Base-by-base conservation (phyloP, 2,113 vertebrate species). In the Tachysurus fulvidraco region DNA sequence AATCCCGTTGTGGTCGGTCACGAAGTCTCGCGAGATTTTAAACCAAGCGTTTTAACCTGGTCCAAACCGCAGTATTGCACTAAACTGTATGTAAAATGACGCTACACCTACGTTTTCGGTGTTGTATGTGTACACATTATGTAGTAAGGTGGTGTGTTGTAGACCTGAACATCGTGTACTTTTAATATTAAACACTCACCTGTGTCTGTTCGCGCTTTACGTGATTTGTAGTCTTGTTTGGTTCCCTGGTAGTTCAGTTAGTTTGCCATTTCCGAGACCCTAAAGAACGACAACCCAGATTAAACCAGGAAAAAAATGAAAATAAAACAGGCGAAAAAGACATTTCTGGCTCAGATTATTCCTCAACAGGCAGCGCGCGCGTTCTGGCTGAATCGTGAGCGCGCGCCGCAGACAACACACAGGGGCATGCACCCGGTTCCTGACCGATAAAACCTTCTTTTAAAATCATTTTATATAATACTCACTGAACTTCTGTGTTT, bases 21-120 rank as follows among this genome's bases (percentile, higher is more conserved):
- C 52, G 1, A 12, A 81, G 7, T 81, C 78, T 81, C 78, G 78
- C 78, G 78, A 81, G 78, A 81, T 81, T 81, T 81, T 2, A 44
- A 41, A 81, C 57, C 54, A 36, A 59, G 28, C 28, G 6, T 5
- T 14, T 76, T 76, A 52, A 80, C 17, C 54, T 36, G 77, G 54
- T 57, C 17, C 54, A 60, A 81, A 13, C 55, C 21, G 78, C 30
- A 44, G 30, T 44, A n/a, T 19, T 60, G 78, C 30, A 81, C 11
- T 44, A 36, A 57, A 57, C 14, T 25, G 19, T 6, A 13, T 10
- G 76, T 80, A 59, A 30, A 36, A 79, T 36, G 36, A 50, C 8
- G 21, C 16, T 54, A 28, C 0, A 0, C 2, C 14, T 2, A 30
- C 28, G 16, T 16, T 76, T 23, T 14, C 2, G 2, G 50, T 30